These are phyloP conservation scores for Tachycineta bicolor DNA, from an alignment of 2,113 vertebrate genomes.

Conservation along the genomic window DNA sequence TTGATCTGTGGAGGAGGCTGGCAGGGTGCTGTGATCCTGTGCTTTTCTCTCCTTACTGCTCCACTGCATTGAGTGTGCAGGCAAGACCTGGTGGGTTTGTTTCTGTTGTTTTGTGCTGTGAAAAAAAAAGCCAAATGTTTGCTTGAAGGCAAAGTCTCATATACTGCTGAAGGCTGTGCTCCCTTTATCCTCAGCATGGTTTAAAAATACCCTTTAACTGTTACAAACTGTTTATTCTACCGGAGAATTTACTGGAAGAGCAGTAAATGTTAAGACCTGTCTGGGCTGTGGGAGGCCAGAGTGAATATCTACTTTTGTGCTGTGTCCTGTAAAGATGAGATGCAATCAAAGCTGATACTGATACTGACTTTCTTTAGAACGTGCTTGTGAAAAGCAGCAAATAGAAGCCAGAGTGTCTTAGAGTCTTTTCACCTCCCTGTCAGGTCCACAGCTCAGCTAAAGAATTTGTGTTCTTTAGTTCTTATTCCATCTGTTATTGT, in stretches of 20 bases:
- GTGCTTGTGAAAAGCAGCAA: not conserved
- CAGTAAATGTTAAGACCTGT: not conserved
- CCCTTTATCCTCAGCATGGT: not conserved
- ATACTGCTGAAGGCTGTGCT: not conserved
- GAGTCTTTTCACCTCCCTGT: not conserved
- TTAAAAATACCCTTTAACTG: not conserved
- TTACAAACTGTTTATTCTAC: not conserved
- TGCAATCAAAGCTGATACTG: not conserved
- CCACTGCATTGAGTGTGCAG: rapidly evolving
- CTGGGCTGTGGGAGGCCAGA: not conserved
- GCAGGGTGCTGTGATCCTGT: not conserved
- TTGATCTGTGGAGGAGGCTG: not conserved
- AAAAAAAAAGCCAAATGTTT: not conserved
- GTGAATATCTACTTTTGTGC: not conserved
- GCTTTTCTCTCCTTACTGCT: not conserved
- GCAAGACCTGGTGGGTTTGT: not conserved
- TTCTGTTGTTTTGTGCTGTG: not conserved
- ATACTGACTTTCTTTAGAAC: not conserved
- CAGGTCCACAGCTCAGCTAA: not conserved
- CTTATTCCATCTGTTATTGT: not conserved
- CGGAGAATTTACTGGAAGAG: not conserved
- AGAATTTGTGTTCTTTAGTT: not conserved
- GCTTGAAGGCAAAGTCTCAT: not conserved
- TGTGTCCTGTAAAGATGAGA: not conserved
- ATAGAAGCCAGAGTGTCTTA: not conserved